Conservation (phyloP, 2,113 vertebrate species). For the Alces alces region DNA sequence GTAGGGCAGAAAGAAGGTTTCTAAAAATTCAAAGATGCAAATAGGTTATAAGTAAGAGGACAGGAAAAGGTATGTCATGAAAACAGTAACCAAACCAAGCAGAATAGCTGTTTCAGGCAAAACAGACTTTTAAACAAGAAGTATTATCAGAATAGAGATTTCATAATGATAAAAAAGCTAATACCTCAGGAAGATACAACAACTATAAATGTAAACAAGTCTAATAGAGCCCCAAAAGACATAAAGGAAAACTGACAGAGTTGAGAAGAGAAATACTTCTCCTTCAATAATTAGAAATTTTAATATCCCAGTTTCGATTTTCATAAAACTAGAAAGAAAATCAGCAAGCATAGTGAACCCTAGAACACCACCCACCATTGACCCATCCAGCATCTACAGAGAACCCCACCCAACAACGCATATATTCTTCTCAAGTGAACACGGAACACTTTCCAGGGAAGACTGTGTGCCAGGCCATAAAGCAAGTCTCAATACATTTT, state of each 20-base stretch:
- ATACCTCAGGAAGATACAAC: not conserved
- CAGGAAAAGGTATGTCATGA: not conserved
- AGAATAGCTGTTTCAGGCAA: not conserved
- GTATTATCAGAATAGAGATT: not conserved
- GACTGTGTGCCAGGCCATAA: not conserved
- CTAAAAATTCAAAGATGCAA: not conserved
- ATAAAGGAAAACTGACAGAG: not conserved
- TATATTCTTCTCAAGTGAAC: not conserved
- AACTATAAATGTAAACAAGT: fast-evolving
- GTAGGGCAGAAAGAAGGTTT: fast-evolving
- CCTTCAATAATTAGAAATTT: not conserved
- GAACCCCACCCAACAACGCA: too few relatives aligned
- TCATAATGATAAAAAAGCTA: not conserved
- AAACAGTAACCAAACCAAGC: not conserved
- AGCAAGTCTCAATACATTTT: not conserved
- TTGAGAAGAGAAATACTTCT: not conserved
- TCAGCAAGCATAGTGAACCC: not conserved
- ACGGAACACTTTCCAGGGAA: not conserved
- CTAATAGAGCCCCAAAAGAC: not conserved
- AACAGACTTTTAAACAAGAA: not conserved
- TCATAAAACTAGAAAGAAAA: not conserved
- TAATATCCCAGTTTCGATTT: not conserved
- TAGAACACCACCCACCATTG: not conserved
- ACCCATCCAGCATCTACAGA: too few relatives aligned
- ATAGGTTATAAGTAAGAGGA: not conserved